Conservation (phyloP, 2,888 invertebrate genomes). For the Ochlodes sylvanus region DNA sequence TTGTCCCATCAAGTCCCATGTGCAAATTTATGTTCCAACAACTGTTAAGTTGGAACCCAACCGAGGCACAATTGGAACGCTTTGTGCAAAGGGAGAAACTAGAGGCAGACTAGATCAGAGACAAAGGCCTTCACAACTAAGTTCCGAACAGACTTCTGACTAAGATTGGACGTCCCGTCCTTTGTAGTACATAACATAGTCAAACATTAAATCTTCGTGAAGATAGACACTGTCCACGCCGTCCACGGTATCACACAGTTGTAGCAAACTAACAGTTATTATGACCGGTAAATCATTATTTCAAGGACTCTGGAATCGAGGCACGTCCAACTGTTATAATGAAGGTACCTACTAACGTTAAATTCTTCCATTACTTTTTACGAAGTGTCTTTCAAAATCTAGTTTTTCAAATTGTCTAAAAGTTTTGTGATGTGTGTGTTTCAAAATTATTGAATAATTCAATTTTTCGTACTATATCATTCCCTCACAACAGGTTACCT, state of each 20-base stretch:
- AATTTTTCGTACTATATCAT: too few species aligned
- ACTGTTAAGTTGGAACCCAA: neutral
- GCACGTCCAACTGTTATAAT: too few species aligned
- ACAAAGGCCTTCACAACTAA: constrained; percentile 29
- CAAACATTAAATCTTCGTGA: neutral
- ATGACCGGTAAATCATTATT: too few species aligned
- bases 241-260: neutral
- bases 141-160: constrained; percentile 15
- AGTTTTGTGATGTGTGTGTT: too few species aligned
- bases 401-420: too few species aligned
- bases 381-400: too few species aligned
- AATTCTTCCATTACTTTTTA: too few species aligned
- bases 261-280: too few species aligned
- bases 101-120: constrained; percentile 18
- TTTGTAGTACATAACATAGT: neutral
- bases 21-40: neutral
- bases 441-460: too few species aligned
- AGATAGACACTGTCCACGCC: neutral
- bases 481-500: too few species aligned
- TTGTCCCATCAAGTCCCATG: neutral
- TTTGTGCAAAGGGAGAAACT: constrained; percentile 26
- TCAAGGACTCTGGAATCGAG: too few species aligned
- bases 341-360: too few species aligned
- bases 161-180: constrained; percentile 12
- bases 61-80: constrained; percentile 6